These are phyloP conservation scores for Dromiciops gliroides DNA, from an alignment of 2,113 vertebrate species.

Conservation along the genomic window DNA sequence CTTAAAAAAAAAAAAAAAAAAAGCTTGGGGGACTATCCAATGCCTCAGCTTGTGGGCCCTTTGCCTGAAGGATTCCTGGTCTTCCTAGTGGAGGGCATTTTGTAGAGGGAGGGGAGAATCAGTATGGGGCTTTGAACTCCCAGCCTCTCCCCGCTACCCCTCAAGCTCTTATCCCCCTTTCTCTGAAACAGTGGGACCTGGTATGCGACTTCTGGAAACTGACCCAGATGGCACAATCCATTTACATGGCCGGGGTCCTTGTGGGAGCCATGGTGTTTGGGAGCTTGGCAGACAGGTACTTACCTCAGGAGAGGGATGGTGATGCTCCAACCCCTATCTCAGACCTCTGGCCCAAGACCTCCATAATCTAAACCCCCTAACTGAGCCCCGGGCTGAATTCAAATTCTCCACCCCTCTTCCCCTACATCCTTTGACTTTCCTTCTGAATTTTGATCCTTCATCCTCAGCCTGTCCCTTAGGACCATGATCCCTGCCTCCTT, in stretches of 20 bases:
- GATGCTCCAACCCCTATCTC: neutral
- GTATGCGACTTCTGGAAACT: slow-evolving; percentile 84
- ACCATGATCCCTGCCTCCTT: neutral
- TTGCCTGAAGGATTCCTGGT: neutral
- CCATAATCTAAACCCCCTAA: neutral
- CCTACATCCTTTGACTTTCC: neutral
- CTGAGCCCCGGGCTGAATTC: neutral
- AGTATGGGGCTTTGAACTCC: neutral
- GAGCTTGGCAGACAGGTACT: neutral
- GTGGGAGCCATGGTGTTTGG: slow-evolving; percentile 77
- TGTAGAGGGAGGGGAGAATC: neutral
- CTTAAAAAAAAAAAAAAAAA: too few species aligned
- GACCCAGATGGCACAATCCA: slow-evolving; percentile 85
- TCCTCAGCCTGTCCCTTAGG: neutral
- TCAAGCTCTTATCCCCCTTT: neutral
- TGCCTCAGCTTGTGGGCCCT: neutral
- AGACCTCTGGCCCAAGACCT: neutral
- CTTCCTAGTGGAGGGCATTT: neutral
- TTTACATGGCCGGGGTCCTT: slow-evolving; percentile 87
- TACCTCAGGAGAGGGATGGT: slow-evolving; percentile 85
- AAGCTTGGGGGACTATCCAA: too few species aligned
- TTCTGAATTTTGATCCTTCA: neutral
- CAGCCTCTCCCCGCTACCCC: rapidly evolving
- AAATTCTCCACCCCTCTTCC: neutral
- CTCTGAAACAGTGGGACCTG: slow-evolving; percentile 85